These are phyloP conservation scores for Cacatua alba DNA, from an alignment of 2,113 vertebrate genomes.

Conservation along the genomic window DNA sequence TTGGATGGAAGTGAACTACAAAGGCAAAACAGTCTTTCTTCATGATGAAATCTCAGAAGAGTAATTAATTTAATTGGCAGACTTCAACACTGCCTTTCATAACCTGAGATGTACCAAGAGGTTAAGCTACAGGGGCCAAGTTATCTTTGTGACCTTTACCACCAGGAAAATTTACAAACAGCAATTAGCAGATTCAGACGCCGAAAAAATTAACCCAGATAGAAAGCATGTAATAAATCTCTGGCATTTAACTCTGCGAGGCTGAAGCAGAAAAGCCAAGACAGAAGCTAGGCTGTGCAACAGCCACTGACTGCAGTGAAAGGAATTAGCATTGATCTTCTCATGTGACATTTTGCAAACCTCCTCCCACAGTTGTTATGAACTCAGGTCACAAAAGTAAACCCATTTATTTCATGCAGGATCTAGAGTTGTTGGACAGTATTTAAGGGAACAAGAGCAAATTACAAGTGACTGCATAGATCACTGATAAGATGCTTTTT, in stretches of 20 bases:
- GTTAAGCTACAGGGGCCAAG: neutral
- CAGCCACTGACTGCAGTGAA: neutral
- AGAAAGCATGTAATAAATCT: slow-evolving; percentile 25
- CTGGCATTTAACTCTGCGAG: neutral
- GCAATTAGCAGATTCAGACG: slow-evolving; percentile 8
- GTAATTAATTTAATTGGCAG: slow-evolving; percentile 35
- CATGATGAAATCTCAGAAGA: neutral
- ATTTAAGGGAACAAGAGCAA: slow-evolving; percentile 23
- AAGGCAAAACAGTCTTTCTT: neutral
- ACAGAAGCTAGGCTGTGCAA: neutral
- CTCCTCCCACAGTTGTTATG: neutral
- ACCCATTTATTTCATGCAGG: neutral
- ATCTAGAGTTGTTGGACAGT: neutral
- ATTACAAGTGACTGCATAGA: neutral
- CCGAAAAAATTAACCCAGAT: neutral
- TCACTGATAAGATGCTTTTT: slow-evolving; percentile 53
- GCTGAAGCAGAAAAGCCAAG: neutral
- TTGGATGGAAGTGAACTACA: neutral
- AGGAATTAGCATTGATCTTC: neutral
- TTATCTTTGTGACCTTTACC: slow-evolving; percentile 49
- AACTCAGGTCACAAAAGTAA: neutral
- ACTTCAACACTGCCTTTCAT: neutral
- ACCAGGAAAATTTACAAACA: slow-evolving; percentile 16
- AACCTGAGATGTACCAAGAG: neutral
- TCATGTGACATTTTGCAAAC: neutral